phyloP scores from a whole-genome alignment of 2,888 invertebrate genomes.

The Chalcis sispes region DNA sequence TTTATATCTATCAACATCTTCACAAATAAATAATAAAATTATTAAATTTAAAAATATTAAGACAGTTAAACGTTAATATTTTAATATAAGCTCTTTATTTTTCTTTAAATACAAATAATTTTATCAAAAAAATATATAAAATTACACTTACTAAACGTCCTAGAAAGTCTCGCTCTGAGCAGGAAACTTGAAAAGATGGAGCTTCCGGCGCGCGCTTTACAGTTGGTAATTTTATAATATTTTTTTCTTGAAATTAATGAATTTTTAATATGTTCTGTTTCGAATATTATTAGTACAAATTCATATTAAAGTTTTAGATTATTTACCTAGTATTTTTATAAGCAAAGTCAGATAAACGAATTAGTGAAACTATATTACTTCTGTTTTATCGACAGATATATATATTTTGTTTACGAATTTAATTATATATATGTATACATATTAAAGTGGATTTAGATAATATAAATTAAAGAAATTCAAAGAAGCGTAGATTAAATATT shows the following conservation, averaged over 20 bases:
- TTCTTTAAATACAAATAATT: constrained; percentile 46
- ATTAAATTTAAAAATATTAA: constrained; percentile 22
- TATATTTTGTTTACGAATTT: too few relatives aligned
- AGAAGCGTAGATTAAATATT: too few relatives aligned
- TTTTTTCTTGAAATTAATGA: neutral
- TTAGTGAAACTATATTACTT: too few relatives aligned
- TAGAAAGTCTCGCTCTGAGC: constrained; percentile 31
- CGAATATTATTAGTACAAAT: neutral
- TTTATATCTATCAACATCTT: constrained; percentile 64
- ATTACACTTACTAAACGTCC: constrained; percentile 34
- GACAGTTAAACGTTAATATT: constrained; percentile 1
- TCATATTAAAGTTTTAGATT: too few relatives aligned
- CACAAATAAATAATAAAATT: constrained; percentile 30
- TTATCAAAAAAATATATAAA: constrained; percentile 42
- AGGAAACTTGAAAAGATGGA: constrained; percentile 50
- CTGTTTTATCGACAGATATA: too few relatives aligned
- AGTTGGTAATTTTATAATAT: constrained; percentile 8
- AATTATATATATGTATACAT: too few relatives aligned
- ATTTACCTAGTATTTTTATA: too few relatives aligned
- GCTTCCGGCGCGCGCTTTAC: constrained; percentile 33
- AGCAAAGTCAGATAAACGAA: too few relatives aligned
- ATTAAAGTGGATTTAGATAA: too few relatives aligned
- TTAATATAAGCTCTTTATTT: constrained; percentile 18
- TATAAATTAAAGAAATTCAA: too few relatives aligned
- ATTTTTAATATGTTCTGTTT: neutral